These are phyloP conservation scores for Maniola jurtina DNA, from an alignment of 1,140 invertebrate genomes.

Conservation along the genomic window DNA sequence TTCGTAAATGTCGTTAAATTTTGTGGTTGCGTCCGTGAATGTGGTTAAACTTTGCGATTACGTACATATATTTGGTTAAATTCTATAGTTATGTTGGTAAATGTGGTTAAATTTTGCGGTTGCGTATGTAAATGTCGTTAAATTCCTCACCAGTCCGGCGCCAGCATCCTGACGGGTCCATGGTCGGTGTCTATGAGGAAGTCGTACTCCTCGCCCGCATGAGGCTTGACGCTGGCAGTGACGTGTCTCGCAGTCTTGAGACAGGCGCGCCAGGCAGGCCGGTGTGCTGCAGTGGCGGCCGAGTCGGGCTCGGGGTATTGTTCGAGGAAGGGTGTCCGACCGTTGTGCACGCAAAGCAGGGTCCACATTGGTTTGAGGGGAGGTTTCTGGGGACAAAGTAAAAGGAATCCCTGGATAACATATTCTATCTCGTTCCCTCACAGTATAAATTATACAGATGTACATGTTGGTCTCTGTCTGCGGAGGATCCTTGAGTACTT, in stretches of 20 bases:
- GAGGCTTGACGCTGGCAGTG: conserved; percentile 59
- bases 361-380: conserved; percentile 69
- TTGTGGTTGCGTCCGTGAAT: neutral
- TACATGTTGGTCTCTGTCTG: too few species aligned
- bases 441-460: too few species aligned
- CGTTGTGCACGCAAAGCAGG: conserved; percentile 66
- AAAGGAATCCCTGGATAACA: too few species aligned
- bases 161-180: conserved; percentile 63
- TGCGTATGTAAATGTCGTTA: neutral
- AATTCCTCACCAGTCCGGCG: conserved; percentile 60
- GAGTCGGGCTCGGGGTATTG: conserved; percentile 56
- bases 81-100: neutral
- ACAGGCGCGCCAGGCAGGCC: conserved; percentile 57
- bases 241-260: conserved; percentile 53
- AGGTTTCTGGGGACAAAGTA: conserved; percentile 43
- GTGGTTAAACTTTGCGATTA: neutral
- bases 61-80: neutral
- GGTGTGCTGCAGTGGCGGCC: conserved; percentile 42
- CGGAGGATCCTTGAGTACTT: too few species aligned
- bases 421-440: too few species aligned
- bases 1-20: neutral
- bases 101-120: neutral
- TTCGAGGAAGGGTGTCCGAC: conserved; percentile 59
- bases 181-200: conserved; percentile 61
- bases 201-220: conserved; percentile 52